Evolutionary conservation across 1,140 invertebrate genomes (phyloP).

Genomic region (Tetramorium simillimum): DNA sequence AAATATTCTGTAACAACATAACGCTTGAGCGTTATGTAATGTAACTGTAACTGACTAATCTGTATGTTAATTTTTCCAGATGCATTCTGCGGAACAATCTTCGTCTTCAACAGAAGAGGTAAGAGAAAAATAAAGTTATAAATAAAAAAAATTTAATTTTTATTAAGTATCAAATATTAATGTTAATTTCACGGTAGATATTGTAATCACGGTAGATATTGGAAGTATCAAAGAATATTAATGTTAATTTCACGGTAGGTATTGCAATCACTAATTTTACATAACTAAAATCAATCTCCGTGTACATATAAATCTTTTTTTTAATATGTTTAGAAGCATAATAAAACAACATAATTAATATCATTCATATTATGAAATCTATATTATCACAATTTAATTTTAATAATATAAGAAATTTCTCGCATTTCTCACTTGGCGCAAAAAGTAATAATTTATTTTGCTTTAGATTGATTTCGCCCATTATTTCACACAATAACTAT

Average conservation of each 20-base stretch:
- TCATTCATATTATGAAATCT: neutral
- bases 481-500: neutral
- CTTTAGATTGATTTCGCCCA: neutral
- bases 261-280: neutral
- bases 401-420: neutral
- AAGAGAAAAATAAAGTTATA: neutral
- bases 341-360: neutral
- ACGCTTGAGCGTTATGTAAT: neutral
- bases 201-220: neutral
- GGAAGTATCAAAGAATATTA: constrained; percentile 3
- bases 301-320: neutral
- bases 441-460: no score
- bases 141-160: neutral
- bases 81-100: neutral
- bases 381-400: neutral
- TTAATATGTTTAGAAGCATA: neutral
- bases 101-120: neutral
- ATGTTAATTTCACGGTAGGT: neutral
- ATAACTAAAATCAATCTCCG: neutral
- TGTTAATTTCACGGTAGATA: neutral
- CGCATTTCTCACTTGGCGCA: neutral
- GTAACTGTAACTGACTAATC: neutral
- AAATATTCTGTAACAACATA: neutral
- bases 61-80: neutral
- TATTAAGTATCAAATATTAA: neutral